These are phyloP conservation scores for Heliconius aoede DNA, from an alignment of 2,888 invertebrate genomes.

Conservation along the genomic window DNA sequence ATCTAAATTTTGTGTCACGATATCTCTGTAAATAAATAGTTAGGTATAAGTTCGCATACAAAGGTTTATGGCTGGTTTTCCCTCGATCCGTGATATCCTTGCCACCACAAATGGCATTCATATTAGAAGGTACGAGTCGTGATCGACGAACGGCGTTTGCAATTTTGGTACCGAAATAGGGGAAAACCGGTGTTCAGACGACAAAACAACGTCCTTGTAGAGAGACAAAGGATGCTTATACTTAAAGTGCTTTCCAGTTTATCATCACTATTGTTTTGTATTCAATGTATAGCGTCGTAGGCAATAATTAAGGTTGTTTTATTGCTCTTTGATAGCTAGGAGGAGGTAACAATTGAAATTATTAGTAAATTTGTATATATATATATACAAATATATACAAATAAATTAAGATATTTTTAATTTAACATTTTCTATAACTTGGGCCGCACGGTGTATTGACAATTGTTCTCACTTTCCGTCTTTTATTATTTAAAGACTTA, in stretches of 20 bases:
- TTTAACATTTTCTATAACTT: too few species aligned
- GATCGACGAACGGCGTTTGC: conserved; percentile 64
- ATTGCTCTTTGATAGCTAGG: too few species aligned
- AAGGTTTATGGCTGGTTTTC: conserved; percentile 73
- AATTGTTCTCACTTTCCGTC: too few species aligned
- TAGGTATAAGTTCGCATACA: conserved; percentile 51
- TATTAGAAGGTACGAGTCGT: conserved; percentile 80
- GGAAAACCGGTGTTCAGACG: conserved; percentile 64
- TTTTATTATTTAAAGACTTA: too few species aligned
- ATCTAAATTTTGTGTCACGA: conserved; percentile 23
- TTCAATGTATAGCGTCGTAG: neutral
- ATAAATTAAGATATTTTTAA: too few species aligned
- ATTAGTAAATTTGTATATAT: too few species aligned
- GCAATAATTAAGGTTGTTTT: conserved; percentile 3
- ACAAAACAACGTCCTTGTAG: conserved; percentile 49
- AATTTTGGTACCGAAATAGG: conserved; percentile 66
- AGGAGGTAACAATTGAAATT: too few species aligned
- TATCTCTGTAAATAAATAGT: conserved; percentile 52
- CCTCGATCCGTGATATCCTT: conserved; percentile 77
- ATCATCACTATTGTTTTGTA: conserved; percentile 19
- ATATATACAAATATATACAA: too few species aligned
- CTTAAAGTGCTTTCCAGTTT: conserved; percentile 29
- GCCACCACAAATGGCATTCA: conserved; percentile 74
- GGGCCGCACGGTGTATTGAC: too few species aligned
- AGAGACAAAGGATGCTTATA: conserved; percentile 40